Base-by-base conservation (phyloP, 2,113 vertebrate genomes). In the Serranochromis macrocephalus region DNA sequence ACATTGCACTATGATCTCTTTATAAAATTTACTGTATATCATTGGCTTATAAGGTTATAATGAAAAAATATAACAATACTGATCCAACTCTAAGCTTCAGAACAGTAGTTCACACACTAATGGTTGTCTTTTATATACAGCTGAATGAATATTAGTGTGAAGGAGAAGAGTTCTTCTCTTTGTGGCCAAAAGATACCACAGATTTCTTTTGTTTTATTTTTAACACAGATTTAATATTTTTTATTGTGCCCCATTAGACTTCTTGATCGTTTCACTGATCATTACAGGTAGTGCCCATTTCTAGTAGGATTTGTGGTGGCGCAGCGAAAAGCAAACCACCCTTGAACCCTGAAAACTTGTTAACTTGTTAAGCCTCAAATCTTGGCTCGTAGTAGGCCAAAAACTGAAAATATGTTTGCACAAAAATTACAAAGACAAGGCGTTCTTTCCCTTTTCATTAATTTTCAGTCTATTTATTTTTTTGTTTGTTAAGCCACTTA, bases 71-170 rank as follows among this genome's bases (percentile, higher is more conserved):
- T 38, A 13, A 38, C 11, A 38, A 66, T 66, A 66, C 61, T 38
- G 61, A 66, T 40, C n/a, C 63, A 68, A 40, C 63, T 68, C 63
- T 68, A 68, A 40, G 11, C 36, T 71, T 71, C 66, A 71, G 8
- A 71, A 71, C 66, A 42, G 12, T 42, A 24, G n/a, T 42, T 42
- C n/a, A 6, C 36, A 71, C n/a, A 71, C 36, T 71, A 42, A 24
- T 40, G 63, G 12, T 42, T 71, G 19, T 40, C 11, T 68, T 40
- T 68, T 68, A 68, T 68, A 68, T 14, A 40, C 11, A 71, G 63
- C 19, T 71, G n/a, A 71, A 40, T 42, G 63, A 71, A 71, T 24
- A 71, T 71, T 42, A 71, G 12, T 14, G 12, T 68, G 63, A 38
- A 21, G 33, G 33, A 40, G 63, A 38, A 68, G 19, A 40, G 63